Percentiles rank a stretch among this genome's conserved stretches.
These are phyloP conservation scores for Amphiduros pacificus DNA, from an alignment of 2,888 invertebrate genomes.

Conservation along the genomic window DNA sequence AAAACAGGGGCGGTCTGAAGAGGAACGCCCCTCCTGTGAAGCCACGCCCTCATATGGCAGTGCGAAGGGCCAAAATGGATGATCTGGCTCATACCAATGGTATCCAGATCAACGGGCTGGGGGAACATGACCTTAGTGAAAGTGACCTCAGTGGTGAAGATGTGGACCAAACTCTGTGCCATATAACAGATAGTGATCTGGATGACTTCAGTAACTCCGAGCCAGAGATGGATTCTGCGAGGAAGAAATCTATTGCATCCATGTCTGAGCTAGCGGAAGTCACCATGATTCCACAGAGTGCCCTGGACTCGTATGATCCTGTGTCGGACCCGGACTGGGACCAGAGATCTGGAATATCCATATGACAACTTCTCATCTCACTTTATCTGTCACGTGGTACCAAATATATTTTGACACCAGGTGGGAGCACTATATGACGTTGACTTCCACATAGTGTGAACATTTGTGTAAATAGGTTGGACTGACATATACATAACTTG, in stretches of 20 bases:
- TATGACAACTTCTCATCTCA: slow-evolving; percentile 5
- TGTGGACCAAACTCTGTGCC: not conserved
- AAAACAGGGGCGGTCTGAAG: not conserved
- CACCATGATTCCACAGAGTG: slow-evolving; percentile 15
- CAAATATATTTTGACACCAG: too few species aligned
- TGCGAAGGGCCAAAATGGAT: not conserved
- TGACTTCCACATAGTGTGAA: too few species aligned
- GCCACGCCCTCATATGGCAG: too few species aligned
- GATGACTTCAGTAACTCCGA: not conserved
- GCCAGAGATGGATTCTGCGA: not conserved
- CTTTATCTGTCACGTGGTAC: too few species aligned
- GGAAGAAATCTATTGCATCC: slow-evolving; percentile 8
- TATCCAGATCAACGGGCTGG: not conserved
- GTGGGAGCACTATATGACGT: too few species aligned
- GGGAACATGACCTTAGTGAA: slow-evolving; percentile 1
- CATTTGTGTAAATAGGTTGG: too few species aligned
- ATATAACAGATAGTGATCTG: slow-evolving; percentile 1
- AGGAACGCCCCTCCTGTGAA: too few species aligned
- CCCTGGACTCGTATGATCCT: slow-evolving; percentile 7
- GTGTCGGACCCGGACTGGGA: slow-evolving; percentile 13
- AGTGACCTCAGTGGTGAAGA: not conserved
- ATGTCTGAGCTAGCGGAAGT: slow-evolving; percentile 16
- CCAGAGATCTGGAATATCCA: slow-evolving; percentile 17
- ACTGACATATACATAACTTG: too few species aligned
- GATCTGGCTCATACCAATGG: not conserved